Evolutionary conservation across 2,888 invertebrate genomes (phyloP).

Genomic region (Eupithecia exiguata): DNA sequence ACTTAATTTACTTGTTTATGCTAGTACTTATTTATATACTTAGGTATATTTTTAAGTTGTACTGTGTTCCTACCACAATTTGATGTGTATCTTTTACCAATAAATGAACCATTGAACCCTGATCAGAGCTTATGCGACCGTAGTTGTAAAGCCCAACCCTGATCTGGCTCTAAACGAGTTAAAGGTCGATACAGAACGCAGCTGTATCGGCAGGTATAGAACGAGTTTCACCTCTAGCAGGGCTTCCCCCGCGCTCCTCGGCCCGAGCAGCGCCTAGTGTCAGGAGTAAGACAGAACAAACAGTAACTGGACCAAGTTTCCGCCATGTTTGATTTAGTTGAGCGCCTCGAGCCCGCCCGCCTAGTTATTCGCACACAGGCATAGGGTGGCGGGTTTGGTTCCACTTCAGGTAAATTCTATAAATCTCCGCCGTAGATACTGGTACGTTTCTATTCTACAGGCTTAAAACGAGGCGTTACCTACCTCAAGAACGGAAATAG

Average conservation of each 20-base stretch:
- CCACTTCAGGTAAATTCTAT: slow-evolving; percentile 8
- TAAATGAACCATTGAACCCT: too few species aligned
- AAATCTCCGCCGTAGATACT: not conserved
- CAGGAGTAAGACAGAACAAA: slow-evolving; percentile 22
- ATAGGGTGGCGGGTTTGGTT: not conserved
- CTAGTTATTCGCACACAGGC: not conserved
- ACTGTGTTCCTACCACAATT: too few species aligned
- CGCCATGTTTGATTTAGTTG: slow-evolving; percentile 22
- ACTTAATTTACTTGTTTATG: too few species aligned
- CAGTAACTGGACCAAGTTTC: slow-evolving; percentile 32
- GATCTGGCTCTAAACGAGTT: too few species aligned
- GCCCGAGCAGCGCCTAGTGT: slow-evolving; percentile 22
- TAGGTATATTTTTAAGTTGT: too few species aligned
- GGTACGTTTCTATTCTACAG: not conserved
- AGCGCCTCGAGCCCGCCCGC: slow-evolving; percentile 4
- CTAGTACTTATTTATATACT: too few species aligned
- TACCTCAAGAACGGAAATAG: not conserved
- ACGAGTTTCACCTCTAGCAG: not conserved
- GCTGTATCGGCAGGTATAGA: not conserved
- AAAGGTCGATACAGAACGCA: too few species aligned
- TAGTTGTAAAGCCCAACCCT: too few species aligned
- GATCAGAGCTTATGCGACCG: too few species aligned
- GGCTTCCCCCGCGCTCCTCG: not conserved
- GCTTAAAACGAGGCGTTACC: not conserved
- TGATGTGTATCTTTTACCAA: too few species aligned